These are phyloP conservation scores for Aphelenchoides fujianensis DNA, from an alignment of 1,140 invertebrate species.

Conservation along the genomic window DNA sequence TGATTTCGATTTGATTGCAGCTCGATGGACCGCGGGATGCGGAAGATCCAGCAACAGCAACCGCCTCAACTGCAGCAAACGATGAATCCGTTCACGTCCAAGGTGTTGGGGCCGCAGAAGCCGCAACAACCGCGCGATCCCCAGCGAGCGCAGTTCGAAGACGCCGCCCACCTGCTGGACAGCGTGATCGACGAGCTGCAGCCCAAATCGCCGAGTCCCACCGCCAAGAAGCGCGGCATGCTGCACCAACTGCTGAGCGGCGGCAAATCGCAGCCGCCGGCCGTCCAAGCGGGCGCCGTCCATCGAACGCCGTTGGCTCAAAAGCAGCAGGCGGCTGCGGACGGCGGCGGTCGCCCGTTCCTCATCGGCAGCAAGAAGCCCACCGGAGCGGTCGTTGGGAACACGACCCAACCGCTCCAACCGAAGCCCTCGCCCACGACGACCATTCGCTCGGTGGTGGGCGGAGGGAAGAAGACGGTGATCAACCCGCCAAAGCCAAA, in stretches of 20 bases:
- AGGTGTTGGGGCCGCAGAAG: not conserved
- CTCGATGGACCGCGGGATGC: conserved; percentile 21
- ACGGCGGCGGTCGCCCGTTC: not conserved
- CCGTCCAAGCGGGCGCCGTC: not conserved
- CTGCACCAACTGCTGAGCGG: not conserved
- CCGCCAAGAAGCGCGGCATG: not conserved
- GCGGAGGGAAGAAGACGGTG: not conserved
- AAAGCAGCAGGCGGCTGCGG: not conserved
- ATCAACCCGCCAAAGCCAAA: conserved; percentile 2
- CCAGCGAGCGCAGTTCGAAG: not conserved
- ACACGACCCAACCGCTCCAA: not conserved
- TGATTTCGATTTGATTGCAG: no score
- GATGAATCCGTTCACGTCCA: not conserved
- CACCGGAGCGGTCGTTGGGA: not conserved
- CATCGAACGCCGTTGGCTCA: no score
- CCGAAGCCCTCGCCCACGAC: conserved; percentile 16
- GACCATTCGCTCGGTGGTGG: not conserved
- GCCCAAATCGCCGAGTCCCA: not conserved
- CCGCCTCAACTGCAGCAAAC: no score
- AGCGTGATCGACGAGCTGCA: conserved; percentile 14
- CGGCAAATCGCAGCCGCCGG: not conserved
- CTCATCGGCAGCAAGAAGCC: not conserved
- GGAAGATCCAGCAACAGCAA: not conserved
- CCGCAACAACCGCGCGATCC: conserved; percentile 1
- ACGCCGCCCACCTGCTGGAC: conserved; percentile 15